Evolutionary conservation across 2,113 vertebrate genomes (phyloP).

Genomic region (Catharus bicknelli): DNA sequence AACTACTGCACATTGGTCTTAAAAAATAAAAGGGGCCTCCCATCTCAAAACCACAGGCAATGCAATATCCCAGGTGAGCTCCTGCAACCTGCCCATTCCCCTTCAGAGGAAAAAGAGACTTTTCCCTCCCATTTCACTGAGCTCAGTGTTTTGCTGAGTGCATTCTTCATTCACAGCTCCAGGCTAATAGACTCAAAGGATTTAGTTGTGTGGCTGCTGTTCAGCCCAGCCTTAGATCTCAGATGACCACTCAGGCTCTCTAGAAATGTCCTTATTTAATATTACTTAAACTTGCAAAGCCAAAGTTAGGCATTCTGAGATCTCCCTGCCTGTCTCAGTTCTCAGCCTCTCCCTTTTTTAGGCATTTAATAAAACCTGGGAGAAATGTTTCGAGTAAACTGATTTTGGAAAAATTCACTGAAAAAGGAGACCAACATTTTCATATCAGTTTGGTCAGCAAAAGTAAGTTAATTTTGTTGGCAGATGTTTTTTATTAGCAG

Average conservation of each 20-base stretch:
- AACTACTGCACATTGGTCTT: slow-evolving; percentile 16
- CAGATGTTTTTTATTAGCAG: not conserved
- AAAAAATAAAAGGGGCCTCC: not conserved
- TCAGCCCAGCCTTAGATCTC: not conserved
- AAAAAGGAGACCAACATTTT: not conserved
- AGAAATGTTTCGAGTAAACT: not conserved
- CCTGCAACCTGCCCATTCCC: not conserved
- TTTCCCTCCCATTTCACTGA: not conserved
- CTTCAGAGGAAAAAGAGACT: not conserved
- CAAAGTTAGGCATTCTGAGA: not conserved
- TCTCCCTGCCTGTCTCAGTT: not conserved
- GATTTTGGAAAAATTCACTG: not conserved
- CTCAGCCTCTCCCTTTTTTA: not conserved
- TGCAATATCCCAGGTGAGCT: not conserved
- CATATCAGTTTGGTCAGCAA: not conserved
- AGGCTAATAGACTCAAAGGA: not conserved
- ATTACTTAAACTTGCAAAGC: not conserved
- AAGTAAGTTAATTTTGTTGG: not conserved
- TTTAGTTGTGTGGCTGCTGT: not conserved
- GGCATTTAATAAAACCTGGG: not conserved
- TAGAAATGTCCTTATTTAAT: not conserved
- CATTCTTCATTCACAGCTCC: not conserved
- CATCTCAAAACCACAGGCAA: not conserved
- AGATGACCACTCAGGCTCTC: not conserved
- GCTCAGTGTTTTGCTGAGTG: not conserved